phyloP scores from a whole-genome alignment of 2,113 vertebrate species.

The Bubo blakistoni region DNA sequence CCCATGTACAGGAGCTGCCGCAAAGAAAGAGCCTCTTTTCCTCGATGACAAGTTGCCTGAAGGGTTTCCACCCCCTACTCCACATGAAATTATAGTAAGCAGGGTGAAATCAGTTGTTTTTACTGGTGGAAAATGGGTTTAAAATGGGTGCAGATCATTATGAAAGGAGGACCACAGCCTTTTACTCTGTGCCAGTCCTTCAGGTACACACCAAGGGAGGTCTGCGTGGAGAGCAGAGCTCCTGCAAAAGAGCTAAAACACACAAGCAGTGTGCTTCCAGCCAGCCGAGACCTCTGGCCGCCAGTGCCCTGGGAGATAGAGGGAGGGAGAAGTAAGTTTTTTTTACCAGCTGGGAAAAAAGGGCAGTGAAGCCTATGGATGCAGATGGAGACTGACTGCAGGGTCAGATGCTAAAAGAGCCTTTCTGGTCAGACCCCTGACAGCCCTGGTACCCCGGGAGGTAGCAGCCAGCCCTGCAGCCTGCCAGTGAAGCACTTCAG shows the following conservation, averaged over 20 bases:
- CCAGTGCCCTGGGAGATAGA: fast-evolving
- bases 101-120: background rate
- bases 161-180: background rate
- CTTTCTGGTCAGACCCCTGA: background rate
- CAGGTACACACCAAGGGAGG: background rate
- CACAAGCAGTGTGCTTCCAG: background rate
- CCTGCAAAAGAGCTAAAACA: background rate
- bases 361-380: background rate
- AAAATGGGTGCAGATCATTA: background rate
- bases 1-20: background rate
- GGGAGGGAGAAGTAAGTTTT: background rate
- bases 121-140: background rate
- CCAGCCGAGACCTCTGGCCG: background rate
- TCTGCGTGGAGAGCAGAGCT: background rate
- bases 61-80: background rate
- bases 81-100: fast-evolving
- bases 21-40: no score
- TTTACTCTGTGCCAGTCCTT: background rate
- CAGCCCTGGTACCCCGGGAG: background rate
- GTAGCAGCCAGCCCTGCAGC: background rate
- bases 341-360: background rate
- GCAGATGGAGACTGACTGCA: background rate
- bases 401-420: background rate
- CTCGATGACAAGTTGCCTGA: fast-evolving
- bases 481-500: background rate